These are phyloP conservation scores for Epicampocera succincta DNA, from an alignment of 2,888 invertebrate species.

Conservation along the genomic window DNA sequence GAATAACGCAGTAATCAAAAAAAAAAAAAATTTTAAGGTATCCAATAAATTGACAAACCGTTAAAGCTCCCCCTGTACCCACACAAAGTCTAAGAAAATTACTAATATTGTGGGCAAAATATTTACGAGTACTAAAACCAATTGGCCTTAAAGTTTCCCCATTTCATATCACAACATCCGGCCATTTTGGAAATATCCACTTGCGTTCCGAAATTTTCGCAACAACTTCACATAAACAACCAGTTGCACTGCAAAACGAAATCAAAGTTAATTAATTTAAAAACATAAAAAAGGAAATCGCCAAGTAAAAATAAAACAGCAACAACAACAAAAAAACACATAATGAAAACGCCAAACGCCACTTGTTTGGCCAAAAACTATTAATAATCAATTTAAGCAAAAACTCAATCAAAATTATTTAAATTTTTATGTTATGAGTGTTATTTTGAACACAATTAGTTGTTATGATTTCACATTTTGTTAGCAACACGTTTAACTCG, in stretches of 20 bases:
- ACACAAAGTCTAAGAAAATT: too few relatives aligned
- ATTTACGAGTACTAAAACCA: too few relatives aligned
- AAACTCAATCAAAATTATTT: constrained; percentile 56
- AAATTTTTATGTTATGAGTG: constrained; percentile 65
- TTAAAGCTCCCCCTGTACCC: too few relatives aligned
- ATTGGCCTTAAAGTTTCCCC: background rate
- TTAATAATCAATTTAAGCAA: constrained; percentile 60
- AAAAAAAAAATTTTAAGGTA: too few relatives aligned
- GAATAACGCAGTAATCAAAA: too few relatives aligned
- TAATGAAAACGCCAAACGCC: constrained; percentile 21
- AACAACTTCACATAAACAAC: background rate
- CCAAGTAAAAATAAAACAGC: too few relatives aligned
- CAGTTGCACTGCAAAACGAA: constrained; percentile 5
- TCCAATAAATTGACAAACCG: too few relatives aligned
- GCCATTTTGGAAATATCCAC: constrained; percentile 14
- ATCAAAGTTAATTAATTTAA: constrained; percentile 39
- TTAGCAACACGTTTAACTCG: constrained; percentile 60
- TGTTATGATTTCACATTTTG: constrained; percentile 68
- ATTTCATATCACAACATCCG: constrained; percentile 8
- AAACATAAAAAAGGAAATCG: constrained; percentile 4
- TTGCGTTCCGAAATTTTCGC: constrained; percentile 1
- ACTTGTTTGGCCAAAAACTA: constrained; percentile 55
- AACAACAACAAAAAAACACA: background rate
- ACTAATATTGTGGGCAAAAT: background rate
- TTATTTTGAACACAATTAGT: constrained; percentile 67